Evolutionary conservation across 2,888 invertebrate genomes (phyloP).

Genomic region (Leptothorax acervorum): DNA sequence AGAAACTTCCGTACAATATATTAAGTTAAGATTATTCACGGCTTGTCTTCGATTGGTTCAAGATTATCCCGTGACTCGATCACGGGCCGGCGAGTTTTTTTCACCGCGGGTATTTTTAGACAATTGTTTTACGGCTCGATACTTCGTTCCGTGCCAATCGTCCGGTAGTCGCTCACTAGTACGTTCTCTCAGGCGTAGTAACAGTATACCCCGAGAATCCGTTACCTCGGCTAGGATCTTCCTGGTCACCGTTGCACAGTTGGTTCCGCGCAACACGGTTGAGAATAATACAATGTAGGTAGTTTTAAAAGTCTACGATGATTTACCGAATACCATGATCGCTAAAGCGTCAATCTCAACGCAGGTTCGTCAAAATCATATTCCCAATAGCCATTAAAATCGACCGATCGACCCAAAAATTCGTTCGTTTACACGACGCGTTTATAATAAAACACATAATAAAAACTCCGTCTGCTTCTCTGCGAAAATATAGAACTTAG

Average conservation of each 20-base stretch:
- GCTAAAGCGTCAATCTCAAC: background rate
- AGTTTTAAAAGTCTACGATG: background rate
- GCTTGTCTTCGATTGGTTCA: constrained; percentile 41
- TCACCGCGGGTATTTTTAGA: constrained; percentile 42
- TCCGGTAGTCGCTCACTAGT: constrained; percentile 67
- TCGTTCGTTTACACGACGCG: background rate
- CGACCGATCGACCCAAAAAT: background rate
- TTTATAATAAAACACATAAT: background rate
- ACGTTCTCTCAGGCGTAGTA: constrained; percentile 79
- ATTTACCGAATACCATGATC: background rate
- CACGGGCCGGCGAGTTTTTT: constrained; percentile 24
- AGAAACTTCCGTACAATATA: background rate
- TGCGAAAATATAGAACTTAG: constrained; percentile 5
- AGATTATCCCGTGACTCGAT: constrained; percentile 38
- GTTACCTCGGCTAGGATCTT: constrained; percentile 77
- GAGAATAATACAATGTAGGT: constrained; percentile 9
- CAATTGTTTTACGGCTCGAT: constrained; percentile 75
- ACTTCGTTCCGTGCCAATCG: constrained; percentile 78
- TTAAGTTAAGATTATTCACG: constrained; percentile 37
- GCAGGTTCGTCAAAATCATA: background rate
- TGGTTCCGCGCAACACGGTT: constrained; percentile 30
- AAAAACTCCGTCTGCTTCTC: background rate
- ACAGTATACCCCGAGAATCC: constrained; percentile 83
- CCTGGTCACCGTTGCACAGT: constrained; percentile 70
- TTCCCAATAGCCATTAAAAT: background rate